phyloP scores from a whole-genome alignment of 2,797 vertebrate species.

The Peromyscus nudipes region DNA sequence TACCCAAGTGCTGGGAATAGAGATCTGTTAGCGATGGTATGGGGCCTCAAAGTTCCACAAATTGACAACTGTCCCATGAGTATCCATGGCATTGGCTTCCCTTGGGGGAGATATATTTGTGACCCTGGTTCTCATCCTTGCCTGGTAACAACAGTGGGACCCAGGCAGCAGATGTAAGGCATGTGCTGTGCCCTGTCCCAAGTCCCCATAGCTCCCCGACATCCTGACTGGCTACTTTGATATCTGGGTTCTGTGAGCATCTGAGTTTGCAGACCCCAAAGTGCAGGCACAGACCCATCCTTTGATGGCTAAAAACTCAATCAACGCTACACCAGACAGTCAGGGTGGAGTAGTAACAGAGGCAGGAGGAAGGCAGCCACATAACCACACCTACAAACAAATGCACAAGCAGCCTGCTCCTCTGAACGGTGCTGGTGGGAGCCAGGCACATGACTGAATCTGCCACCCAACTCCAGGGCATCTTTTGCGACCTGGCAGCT shows the following conservation, averaged over 20 bases:
- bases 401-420: not conserved
- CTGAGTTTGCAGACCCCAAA: conserved; percentile 17
- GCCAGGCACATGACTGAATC: not conserved
- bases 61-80: not conserved
- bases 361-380: not conserved
- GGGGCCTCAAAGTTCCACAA: no score
- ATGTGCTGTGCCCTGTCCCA: not conserved
- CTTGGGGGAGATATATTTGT: not conserved
- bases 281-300: not conserved
- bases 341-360: not conserved
- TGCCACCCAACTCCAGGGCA: not conserved
- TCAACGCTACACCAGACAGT: not conserved
- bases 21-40: not conserved
- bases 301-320: not conserved
- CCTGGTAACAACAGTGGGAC: not conserved
- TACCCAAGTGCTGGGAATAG: not conserved
- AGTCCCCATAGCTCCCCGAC: not conserved
- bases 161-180: not conserved
- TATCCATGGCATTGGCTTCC: not conserved
- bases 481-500: not conserved
- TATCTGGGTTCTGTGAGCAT: not conserved
- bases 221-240: not conserved
- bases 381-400: not conserved
- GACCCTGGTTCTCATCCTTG: not conserved
- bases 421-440: not conserved